A percentile compares a stretch with the other conserved stretches of the same genome.
These are phyloP conservation scores for Hyposoter didymator DNA, from an alignment of 2,888 invertebrate species.

Conservation along the genomic window DNA sequence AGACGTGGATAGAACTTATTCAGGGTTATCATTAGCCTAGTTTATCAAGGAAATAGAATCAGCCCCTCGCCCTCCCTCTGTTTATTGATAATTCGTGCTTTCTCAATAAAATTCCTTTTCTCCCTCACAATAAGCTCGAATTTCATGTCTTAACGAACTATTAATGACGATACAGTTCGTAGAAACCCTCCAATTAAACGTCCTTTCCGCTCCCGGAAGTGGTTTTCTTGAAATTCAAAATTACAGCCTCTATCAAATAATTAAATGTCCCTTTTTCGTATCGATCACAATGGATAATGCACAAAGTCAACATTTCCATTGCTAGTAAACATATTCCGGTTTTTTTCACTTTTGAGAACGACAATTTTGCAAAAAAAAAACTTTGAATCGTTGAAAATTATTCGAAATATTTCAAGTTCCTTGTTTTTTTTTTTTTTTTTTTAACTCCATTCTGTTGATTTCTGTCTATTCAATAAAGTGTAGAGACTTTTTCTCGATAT, in stretches of 20 bases:
- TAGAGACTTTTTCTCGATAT: not conserved
- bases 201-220: not conserved
- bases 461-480: not conserved
- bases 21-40: constrained; percentile 62
- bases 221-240: constrained; percentile 4
- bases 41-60: constrained; percentile 39
- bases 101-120: constrained; percentile 15
- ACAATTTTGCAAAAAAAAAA: not conserved
- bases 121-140: not conserved
- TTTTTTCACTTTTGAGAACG: not conserved
- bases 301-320: not conserved
- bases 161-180: not conserved
- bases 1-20: constrained; percentile 38
- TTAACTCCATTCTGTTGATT: not conserved
- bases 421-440: not conserved
- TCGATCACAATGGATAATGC: not conserved
- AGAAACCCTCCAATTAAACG: not conserved
- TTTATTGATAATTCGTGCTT: not conserved
- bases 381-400: not conserved
- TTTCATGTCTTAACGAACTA: constrained; percentile 11
- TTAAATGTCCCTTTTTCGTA: not conserved
- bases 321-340: not conserved
- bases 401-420: no score
- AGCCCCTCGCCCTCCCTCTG: not conserved
- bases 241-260: not conserved